Evolutionary conservation across 2,797 vertebrate genomes (phyloP), one percentile per base, ranked within the genome.

Genomic region (Potorous gilbertii): DNA sequence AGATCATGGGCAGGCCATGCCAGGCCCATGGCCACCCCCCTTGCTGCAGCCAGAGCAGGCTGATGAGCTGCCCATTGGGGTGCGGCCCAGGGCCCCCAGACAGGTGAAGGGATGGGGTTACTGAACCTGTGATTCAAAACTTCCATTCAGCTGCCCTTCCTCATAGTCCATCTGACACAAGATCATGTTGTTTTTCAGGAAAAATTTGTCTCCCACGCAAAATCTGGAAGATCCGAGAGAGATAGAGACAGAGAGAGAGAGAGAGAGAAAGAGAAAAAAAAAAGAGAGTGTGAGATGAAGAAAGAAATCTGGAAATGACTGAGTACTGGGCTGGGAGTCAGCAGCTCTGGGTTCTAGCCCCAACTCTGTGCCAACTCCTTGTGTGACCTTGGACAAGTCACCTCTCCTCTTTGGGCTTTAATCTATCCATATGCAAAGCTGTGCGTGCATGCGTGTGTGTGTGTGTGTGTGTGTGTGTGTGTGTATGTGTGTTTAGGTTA

Each of bases 181-280:
- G 99, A 99, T 99, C 99, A 99, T 99, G 99, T 99, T 99, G 99
- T 99, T 99, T 99, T 99, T 99, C 98, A 99, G 99, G 99, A 99
- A 99, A 99, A 99, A 99, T 99, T 99, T 99, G 99, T 99, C 99
- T 94, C 99, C 99, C 97, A 99, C 99, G 1, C 99, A 99, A 99
- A 99, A 99, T 98, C 99, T 99, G 99, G 97, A 98, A 98, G 96
- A 97, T 91, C 57, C 95, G 94, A 98, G 94, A 89, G 56, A 96
- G 66, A 96, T 93, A 87, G 2, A 87, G 93, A 93, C 95, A 97
- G 96, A 97, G 96, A 92, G 59, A 95, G 55, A 94, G 93, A 95
- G 95, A 91, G 54, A 55, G 5, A 59, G 91, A 90, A 87, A 81
- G 34, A 27, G 1, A 46, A 40, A n/a, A 0, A 40, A n/a, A 1